These are phyloP conservation scores for Caenorhabditis inopinata DNA, from an alignment of 1,140 invertebrate species.

Conservation along the genomic window DNA sequence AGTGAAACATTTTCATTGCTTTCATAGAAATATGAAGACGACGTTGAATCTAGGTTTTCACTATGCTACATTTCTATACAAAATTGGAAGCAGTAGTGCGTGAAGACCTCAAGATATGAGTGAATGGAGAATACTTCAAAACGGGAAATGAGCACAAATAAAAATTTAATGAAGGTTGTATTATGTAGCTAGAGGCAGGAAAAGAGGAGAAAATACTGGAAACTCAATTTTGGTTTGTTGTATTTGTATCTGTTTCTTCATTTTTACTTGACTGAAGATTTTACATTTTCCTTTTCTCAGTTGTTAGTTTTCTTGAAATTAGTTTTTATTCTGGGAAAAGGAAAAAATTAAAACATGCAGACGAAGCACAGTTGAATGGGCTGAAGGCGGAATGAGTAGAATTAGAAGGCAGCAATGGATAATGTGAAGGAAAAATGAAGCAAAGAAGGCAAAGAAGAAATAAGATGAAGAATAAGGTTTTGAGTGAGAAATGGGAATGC, in stretches of 20 bases:
- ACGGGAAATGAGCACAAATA: conserved; percentile 25
- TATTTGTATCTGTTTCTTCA: not conserved
- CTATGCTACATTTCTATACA: not conserved
- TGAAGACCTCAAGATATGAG: not conserved
- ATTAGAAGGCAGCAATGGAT: not conserved
- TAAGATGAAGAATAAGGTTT: not conserved
- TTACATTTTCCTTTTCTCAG: not conserved
- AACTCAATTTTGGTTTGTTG: conserved; percentile 20
- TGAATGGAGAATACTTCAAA: conserved; percentile 31
- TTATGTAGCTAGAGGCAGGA: conserved; percentile 23
- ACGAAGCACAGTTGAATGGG: not conserved
- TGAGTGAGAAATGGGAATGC: not conserved
- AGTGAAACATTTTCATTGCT: too few relatives aligned
- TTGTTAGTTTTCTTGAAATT: too few relatives aligned
- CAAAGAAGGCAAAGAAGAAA: not conserved
- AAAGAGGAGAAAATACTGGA: conserved; percentile 9
- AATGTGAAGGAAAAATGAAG: not conserved
- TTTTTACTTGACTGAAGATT: not conserved
- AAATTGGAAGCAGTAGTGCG: not conserved
- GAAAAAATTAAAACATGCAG: not conserved
- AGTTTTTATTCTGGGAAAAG: too few relatives aligned
- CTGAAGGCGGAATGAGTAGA: not conserved
- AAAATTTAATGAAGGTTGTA: conserved; percentile 28
- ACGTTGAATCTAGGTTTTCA: too few relatives aligned
- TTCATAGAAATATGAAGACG: too few relatives aligned